Evolutionary conservation across 2,888 invertebrate species (phyloP).

Genomic region (Scaptodrosophila latifasciaeformis): DNA sequence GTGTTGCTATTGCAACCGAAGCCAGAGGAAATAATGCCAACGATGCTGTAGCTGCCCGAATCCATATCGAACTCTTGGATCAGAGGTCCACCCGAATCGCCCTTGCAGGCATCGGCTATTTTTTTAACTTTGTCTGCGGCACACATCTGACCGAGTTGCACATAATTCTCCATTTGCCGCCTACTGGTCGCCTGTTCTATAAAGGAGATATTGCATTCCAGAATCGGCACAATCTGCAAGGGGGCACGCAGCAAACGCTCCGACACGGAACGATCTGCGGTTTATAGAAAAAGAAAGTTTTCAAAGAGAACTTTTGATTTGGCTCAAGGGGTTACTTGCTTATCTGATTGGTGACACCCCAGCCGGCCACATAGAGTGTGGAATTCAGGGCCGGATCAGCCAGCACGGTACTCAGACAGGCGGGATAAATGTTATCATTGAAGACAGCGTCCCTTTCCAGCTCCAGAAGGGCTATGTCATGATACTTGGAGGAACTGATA

Average conservation of each 20-base stretch:
- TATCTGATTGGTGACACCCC: conserved; percentile 61
- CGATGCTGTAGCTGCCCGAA: conserved; percentile 45
- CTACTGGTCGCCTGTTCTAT: conserved; percentile 17
- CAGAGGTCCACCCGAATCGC: conserved; percentile 72
- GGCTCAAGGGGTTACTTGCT: conserved; percentile 44
- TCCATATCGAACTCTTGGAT: conserved; percentile 44
- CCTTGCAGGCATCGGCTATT: conserved; percentile 67
- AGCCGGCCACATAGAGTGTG: conserved; percentile 63
- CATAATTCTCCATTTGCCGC: conserved; percentile 42
- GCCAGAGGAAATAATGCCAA: conserved; percentile 70
- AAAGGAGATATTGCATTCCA: conserved; percentile 48
- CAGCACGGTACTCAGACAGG: conserved; percentile 53
- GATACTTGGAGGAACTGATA: conserved; percentile 48
- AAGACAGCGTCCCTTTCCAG: conserved; percentile 36
- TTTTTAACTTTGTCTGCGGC: conserved; percentile 43
- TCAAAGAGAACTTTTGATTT: background rate
- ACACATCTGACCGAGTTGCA: conserved; percentile 50
- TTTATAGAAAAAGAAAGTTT: too few relatives aligned
- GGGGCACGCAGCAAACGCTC: conserved; percentile 56
- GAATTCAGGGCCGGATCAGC: conserved; percentile 46
- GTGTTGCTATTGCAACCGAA: conserved; percentile 64
- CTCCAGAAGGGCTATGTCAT: conserved; percentile 67
- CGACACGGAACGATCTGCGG: too few relatives aligned
- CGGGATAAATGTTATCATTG: conserved; percentile 41
- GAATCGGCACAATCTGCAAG: conserved; percentile 44